Evolutionary conservation across 37 sponge, comb jelly and placozoan genomes (phyloP).

Genomic region (Diacarnus erythraeanus): DNA sequence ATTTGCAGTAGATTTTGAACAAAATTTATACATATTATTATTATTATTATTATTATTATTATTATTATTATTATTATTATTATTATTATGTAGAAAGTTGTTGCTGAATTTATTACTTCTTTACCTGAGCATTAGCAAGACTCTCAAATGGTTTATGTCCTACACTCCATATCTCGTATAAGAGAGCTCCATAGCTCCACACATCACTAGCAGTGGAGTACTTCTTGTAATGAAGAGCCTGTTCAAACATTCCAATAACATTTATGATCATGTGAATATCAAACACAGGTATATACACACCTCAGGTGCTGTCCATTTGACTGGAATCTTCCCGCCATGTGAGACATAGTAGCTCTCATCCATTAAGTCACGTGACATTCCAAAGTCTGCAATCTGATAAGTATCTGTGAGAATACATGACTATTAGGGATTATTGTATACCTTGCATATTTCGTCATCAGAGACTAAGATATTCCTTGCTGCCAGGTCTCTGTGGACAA

Average conservation of each 20-base stretch:
- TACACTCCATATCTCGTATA: slow-evolving; percentile 20
- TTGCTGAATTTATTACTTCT: not conserved
- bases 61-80: not conserved
- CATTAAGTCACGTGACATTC: slow-evolving; percentile 10
- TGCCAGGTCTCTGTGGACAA: slow-evolving; percentile 23
- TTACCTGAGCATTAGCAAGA: not conserved
- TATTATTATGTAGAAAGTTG: not conserved
- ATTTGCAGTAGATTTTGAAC: too few relatives aligned
- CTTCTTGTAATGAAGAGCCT: slow-evolving; percentile 1
- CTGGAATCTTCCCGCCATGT: slow-evolving; percentile 13
- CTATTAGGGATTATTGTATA: too few relatives aligned
- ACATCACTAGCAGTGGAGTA: slow-evolving; percentile 24
- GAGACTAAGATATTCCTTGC: slow-evolving; percentile 9
- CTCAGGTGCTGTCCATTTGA: slow-evolving; percentile 23
- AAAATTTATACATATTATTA: too few relatives aligned
- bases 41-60: not conserved
- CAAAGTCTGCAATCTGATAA: slow-evolving; percentile 14
- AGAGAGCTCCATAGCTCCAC: slow-evolving; percentile 15
- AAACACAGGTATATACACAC: not conserved
- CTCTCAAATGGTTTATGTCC: slow-evolving; percentile 4
- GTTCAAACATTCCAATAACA: not conserved
- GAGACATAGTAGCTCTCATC: slow-evolving; percentile 8
- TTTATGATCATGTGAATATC: not conserved
- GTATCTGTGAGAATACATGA: not conserved
- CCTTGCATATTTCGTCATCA: slow-evolving; percentile 10